phyloP scores from a whole-genome alignment of 2,888 invertebrate species.

The Phlogophora meticulosa region DNA sequence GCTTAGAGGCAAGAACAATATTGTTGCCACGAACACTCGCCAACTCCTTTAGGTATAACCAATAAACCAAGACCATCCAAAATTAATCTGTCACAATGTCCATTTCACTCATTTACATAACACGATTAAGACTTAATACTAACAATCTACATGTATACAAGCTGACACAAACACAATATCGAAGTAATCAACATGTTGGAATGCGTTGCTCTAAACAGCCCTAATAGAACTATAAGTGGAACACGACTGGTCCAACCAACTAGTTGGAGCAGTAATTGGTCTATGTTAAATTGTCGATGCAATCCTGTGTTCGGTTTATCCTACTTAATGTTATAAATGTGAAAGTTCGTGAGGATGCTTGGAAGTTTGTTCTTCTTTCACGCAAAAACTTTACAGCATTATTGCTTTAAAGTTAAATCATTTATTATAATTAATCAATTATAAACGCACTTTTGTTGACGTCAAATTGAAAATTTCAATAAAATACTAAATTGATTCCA shows the following conservation, averaged over 20 bases:
- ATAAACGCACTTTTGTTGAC: too few relatives aligned
- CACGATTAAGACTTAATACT: slow-evolving; percentile 45
- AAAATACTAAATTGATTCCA: too few relatives aligned
- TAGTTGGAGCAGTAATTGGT: slow-evolving; percentile 23
- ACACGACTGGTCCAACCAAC: slow-evolving; percentile 14
- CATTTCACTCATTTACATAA: slow-evolving; percentile 47
- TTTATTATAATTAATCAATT: too few relatives aligned
- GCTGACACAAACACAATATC: slow-evolving; percentile 44
- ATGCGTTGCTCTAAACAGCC: slow-evolving; percentile 20
- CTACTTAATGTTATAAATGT: background rate
- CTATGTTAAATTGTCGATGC: background rate
- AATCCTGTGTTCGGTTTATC: background rate
- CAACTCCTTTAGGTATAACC: background rate
- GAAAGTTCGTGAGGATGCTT: too few relatives aligned
- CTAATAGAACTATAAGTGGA: slow-evolving; percentile 37
- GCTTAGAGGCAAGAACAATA: too few relatives aligned
- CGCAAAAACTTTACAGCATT: too few relatives aligned
- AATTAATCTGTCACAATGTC: slow-evolving; percentile 35
- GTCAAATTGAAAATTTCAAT: too few relatives aligned
- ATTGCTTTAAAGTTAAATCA: too few relatives aligned
- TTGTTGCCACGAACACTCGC: background rate
- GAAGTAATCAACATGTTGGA: slow-evolving; percentile 51
- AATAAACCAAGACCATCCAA: slow-evolving; percentile 6
- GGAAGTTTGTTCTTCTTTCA: too few relatives aligned
- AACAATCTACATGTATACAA: slow-evolving; percentile 31